phyloP scores from a whole-genome alignment of 2,888 invertebrate genomes.

The Pristionchus japonicus region DNA sequence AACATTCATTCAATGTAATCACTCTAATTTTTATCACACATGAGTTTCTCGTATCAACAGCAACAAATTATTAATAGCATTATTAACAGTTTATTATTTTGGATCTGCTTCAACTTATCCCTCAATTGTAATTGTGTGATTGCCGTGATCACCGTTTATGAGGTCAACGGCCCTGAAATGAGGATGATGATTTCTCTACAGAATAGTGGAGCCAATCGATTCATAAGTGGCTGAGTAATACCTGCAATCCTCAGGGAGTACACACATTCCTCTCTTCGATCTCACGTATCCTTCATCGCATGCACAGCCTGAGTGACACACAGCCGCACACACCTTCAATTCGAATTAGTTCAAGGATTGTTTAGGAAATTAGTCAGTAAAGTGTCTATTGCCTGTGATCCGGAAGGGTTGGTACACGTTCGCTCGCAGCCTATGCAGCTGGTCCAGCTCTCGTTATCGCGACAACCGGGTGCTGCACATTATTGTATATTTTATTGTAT shows the following conservation, averaged over 20 bases:
- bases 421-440: background rate
- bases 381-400: background rate
- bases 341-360: too few species aligned
- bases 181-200: background rate
- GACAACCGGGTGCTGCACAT: background rate
- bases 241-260: constrained; percentile 1
- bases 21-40: background rate
- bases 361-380: too few species aligned
- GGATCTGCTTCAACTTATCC: background rate
- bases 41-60: background rate
- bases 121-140: background rate
- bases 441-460: constrained; percentile 20
- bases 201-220: background rate
- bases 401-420: background rate
- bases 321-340: background rate
- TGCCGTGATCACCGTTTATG: background rate
- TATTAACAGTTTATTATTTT: background rate
- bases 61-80: background rate
- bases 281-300: background rate
- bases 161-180: background rate
- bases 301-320: background rate
- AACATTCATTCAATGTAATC: background rate
- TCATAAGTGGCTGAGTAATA: background rate
- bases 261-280: constrained; percentile 8
- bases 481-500: too few species aligned